Evolutionary conservation across 1,140 invertebrate species (phyloP), one percentile per base, ranked within the genome.

Genomic region (Holcopasites calliopsidis): DNA sequence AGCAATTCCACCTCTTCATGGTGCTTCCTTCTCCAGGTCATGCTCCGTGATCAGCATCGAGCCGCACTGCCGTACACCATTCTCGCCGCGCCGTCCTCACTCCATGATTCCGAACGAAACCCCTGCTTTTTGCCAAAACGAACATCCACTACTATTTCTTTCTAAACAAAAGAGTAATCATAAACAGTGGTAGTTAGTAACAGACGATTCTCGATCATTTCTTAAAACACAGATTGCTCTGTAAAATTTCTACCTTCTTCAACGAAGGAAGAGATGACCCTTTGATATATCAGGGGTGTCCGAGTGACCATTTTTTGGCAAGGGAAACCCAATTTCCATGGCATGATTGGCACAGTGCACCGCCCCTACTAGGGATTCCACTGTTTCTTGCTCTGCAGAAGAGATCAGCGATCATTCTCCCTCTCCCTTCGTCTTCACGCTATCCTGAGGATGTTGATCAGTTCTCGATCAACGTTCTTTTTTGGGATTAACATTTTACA

Each of bases 41-140:
- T 78, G 80, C 81, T 72, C 79, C 58, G 80, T 76, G 79, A 83
- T 83, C 80, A 83, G 80, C 79, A 83, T 82, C 80, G 80, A 83
- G 80, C 80, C 47, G 75, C 69, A 65, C 79, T 55, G 8, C n/a
- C 57, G 71, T 78, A 68, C 64, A 64, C 69, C 79, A 64, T 66
- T 76, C 64, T 40, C 52, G 42, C 23, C 54, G 62, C 55, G 57
- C 75, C 44, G 64, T 82, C 62, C 64, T 78, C 80, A 65, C 55
- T 57, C 71, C 40, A 61, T 52, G 35, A 74, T 38, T 50, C 61
- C 35, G 61, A 21, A 65, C 31, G 68, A 77, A 50, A 71, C 55
- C 13, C 31, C 16, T 65, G 3, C n/a, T 7, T 52, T 52, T 66
- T 47, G n/a, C n/a, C 16, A 38, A 1, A n/a, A 50, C 16, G 44